These are phyloP conservation scores for Artibeus lituratus DNA, from an alignment of 2,797 vertebrate genomes.

Conservation along the genomic window DNA sequence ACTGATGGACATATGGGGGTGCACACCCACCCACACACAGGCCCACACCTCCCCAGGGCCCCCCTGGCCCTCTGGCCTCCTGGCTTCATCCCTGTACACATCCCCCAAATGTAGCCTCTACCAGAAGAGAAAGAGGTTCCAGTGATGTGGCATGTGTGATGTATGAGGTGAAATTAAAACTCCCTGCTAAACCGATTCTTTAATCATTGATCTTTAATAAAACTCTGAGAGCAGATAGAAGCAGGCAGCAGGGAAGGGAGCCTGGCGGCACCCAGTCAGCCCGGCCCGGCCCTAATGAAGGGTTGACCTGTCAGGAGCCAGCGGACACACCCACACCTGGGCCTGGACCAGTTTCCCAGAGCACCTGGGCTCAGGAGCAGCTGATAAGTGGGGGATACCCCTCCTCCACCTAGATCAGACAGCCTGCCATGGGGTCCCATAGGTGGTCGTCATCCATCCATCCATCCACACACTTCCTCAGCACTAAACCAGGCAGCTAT, in stretches of 20 bases:
- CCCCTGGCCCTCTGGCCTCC: background rate
- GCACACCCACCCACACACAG: background rate
- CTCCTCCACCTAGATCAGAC: background rate
- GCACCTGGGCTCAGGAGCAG: background rate
- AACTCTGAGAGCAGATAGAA: background rate
- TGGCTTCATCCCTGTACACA: background rate
- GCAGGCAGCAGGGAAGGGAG: background rate
- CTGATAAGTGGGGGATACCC: background rate
- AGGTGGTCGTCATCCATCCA: background rate
- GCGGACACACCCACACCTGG: background rate
- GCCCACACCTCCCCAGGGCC: no score
- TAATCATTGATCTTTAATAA: background rate
- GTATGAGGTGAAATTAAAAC: slow-evolving; percentile 22
- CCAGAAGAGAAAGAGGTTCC: background rate
- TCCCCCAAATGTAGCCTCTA: background rate
- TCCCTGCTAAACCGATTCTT: background rate
- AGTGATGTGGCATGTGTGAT: background rate
- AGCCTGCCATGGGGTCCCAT: background rate
- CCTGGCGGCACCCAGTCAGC: background rate
- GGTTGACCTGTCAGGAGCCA: background rate
- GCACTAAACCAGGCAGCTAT: background rate
- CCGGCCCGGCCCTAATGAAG: background rate
- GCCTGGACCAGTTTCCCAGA: background rate
- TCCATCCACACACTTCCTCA: background rate
- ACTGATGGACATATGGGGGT: no score